phyloP scores from a whole-genome alignment of 2,888 invertebrate genomes.

The Elgonia sp. region DNA sequence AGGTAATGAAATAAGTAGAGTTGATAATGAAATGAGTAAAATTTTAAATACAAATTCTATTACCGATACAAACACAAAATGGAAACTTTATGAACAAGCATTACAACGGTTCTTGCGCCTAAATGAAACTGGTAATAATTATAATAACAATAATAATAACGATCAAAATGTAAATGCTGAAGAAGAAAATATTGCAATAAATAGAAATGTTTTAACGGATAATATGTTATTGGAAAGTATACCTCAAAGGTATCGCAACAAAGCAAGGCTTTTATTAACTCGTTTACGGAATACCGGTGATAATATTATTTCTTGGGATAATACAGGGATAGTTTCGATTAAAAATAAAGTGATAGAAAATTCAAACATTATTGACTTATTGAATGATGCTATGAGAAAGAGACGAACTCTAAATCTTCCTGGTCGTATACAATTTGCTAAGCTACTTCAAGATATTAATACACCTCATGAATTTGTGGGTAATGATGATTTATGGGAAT shows the following conservation, averaged over 20 bases:
- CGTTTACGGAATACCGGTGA: conserved; percentile 12
- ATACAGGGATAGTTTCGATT: conserved; percentile 44
- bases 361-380: conserved; percentile 54
- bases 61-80: conserved; percentile 65
- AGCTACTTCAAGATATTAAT: conserved; percentile 16
- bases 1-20: conserved; percentile 31
- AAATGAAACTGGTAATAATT: not conserved
- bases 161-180: not conserved
- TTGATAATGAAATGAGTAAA: conserved; percentile 60
- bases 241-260: conserved; percentile 25
- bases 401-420: conserved; percentile 10
- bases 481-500: conserved; percentile 21
- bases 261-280: conserved; percentile 1
- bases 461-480: conserved; percentile 30
- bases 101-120: conserved; percentile 47
- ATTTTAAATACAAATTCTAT: conserved; percentile 58
- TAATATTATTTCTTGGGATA: conserved; percentile 43
- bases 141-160: too few species aligned
- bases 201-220: not conserved
- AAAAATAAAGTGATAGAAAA: conserved; percentile 10
- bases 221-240: conserved; percentile 17
- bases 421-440: conserved; percentile 40
- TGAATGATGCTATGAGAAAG: conserved; percentile 47
- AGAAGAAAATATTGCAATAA: not conserved
- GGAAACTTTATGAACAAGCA: conserved; percentile 51